Conservation (phyloP, 2,797 vertebrate genomes). For the Oceanodroma leucorhoa region DNA sequence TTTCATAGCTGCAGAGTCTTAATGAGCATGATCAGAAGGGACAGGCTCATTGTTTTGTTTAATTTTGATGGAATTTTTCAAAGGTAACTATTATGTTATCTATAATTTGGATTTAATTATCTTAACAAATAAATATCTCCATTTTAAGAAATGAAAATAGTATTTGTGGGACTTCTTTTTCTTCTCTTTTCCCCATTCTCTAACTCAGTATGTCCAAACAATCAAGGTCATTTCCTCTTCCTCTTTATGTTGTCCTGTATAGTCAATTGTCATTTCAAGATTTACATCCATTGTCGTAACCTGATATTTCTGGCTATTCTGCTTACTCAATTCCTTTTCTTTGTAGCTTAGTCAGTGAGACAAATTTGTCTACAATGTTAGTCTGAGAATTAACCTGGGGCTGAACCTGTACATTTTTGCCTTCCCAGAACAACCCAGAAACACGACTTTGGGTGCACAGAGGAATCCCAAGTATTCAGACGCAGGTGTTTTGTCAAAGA, state of each 20-base stretch:
- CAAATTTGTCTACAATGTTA: neutral
- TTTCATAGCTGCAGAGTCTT: conserved; percentile 40
- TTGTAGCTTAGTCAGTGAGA: neutral
- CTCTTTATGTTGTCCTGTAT: neutral
- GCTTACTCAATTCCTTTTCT: neutral
- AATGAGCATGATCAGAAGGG: conserved; percentile 17
- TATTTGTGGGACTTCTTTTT: conserved; percentile 32
- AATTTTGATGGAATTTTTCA: conserved; percentile 34
- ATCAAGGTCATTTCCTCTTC: neutral
- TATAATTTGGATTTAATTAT: conserved; percentile 36
- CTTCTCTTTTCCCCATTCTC: neutral
- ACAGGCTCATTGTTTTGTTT: conserved; percentile 35
- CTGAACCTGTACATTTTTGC: neutral
- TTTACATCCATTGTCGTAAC: neutral
- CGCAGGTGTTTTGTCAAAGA: neutral
- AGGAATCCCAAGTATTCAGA: neutral
- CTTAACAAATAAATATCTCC: conserved; percentile 59
- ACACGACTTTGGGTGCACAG: neutral
- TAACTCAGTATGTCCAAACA: neutral
- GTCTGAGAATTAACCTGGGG: neutral
- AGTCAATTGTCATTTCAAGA: neutral
- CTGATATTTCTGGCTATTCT: neutral
- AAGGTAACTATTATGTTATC: conserved; percentile 32
- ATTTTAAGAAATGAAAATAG: conserved; percentile 44
- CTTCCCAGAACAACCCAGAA: neutral